Base-by-base conservation (phyloP, 1,140 invertebrate species). In the Bombus cullumanus region DNA sequence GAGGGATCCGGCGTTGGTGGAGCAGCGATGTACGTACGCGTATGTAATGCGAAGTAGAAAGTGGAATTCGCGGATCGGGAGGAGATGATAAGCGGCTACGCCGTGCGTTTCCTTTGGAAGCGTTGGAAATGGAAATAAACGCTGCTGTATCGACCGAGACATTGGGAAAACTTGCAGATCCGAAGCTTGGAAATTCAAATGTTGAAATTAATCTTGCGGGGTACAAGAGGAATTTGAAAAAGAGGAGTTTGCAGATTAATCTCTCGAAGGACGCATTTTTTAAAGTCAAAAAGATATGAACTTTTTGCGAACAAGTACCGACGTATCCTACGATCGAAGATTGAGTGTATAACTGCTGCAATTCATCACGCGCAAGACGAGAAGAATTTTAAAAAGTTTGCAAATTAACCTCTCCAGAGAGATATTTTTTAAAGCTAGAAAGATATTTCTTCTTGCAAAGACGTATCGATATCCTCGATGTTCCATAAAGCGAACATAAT, bases 31-130 rank as follows among this genome's bases (percentile, higher is more conserved):
- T 37, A 76, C 74, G 47, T 37, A 76, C 74, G 74, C 47, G 59
- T 76, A 59, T 59, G 53, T 76, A 76, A 76, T 18, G 25, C 47
- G 31, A 57, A 37, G 34, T 53, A 76, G 74, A 76, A 76, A 76
- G 74, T 76, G 43, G 34, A 57, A 76, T 57, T 76, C 12, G 34
- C 31, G 53, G 47, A 76, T 76, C 53, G 43, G 74, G 12, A 13
- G 53, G 53, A 34, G 74, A 57, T 18, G 74, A 76, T 76, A 76
- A 57, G 47, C n/a, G 47, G 12, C 10, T 39, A 22, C 34, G 74
- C 9, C 47, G 22, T 76, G 15, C 31, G 47, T 76, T 25, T 22
- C 22, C 47, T 25, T 57, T n/a, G 8, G 2, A 53, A 28, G 25
- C 57, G 13, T 59, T 12, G 10, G 25, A 34, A 13, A 39, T 18